Conservation (phyloP, 2,888 invertebrate species). For the Liopterus haemorrhoidalis region DNA sequence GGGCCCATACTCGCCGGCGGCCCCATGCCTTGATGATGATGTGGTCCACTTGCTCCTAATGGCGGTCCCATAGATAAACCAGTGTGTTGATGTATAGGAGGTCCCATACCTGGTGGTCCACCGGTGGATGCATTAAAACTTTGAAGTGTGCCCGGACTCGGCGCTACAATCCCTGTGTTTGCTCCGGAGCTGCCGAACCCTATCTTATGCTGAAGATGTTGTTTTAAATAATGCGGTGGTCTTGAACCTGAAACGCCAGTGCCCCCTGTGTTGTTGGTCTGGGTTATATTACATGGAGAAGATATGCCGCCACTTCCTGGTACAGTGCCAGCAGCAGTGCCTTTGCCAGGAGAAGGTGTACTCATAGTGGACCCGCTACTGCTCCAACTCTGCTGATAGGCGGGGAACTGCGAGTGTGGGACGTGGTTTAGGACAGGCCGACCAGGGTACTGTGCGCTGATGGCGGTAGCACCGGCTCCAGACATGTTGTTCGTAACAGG, state of each 20-base stretch:
- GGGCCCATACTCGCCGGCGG: conserved; percentile 54
- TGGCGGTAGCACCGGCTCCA: conserved; percentile 22
- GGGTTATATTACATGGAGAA: conserved; percentile 37
- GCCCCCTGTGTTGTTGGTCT: conserved; percentile 49
- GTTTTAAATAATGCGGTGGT: conserved; percentile 62
- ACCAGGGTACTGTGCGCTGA: conserved; percentile 47
- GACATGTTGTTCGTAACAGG: conserved; percentile 27
- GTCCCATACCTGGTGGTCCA: conserved; percentile 47
- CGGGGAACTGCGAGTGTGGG: conserved; percentile 46
- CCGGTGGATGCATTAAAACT: conserved; percentile 47
- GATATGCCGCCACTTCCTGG: conserved; percentile 38
- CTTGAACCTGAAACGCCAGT: conserved; percentile 44
- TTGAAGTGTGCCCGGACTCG: conserved; percentile 56
- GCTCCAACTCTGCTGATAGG: conserved; percentile 19
- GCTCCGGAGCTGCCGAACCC: conserved; percentile 50
- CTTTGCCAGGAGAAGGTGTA: conserved; percentile 15
- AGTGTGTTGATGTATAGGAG: conserved; percentile 44
- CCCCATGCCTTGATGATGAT: conserved; percentile 48
- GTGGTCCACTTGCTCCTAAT: conserved; percentile 49
- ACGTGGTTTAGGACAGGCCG: conserved; percentile 54
- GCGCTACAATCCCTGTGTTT: conserved; percentile 52
- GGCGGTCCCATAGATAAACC: conserved; percentile 53
- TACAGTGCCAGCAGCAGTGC: conserved; percentile 26
- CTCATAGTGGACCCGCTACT: conserved; percentile 25
- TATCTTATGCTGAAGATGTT: conserved; percentile 66